Evolutionary conservation across 2,888 invertebrate genomes (phyloP).

Genomic region (Baccha elongata): DNA sequence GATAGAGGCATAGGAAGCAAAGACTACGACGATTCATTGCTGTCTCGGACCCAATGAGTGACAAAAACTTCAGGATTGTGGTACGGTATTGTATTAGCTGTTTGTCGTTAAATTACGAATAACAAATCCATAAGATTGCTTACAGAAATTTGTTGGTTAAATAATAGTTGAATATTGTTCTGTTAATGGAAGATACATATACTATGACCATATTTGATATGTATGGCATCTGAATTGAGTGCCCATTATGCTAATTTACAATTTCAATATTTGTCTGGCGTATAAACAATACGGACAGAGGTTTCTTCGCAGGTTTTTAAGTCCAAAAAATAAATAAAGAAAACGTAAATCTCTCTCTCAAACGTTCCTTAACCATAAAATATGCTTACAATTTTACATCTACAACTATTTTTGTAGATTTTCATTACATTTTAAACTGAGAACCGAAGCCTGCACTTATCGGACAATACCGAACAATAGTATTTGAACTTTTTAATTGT

Average conservation of each 20-base stretch:
- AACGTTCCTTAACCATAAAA: no score
- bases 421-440: no score
- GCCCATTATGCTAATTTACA: slow-evolving; percentile 66
- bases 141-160: slow-evolving; percentile 36
- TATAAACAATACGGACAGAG: slow-evolving; percentile 17
- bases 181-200: slow-evolving; percentile 61
- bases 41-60: background rate
- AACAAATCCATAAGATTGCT: background rate
- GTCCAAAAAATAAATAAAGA: background rate
- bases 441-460: no score
- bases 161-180: slow-evolving; percentile 55
- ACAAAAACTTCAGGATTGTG: slow-evolving; percentile 4
- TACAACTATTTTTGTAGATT: no score
- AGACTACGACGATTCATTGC: slow-evolving; percentile 11
- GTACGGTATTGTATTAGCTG: background rate
- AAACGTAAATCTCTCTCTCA: background rate
- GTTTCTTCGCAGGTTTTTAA: background rate
- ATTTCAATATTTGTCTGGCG: slow-evolving; percentile 59
- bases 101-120: background rate
- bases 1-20: background rate
- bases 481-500: no score
- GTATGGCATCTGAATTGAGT: slow-evolving; percentile 56
- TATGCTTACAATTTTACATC: no score
- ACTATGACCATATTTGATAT: slow-evolving; percentile 36
- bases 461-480: no score